Evolutionary conservation across 2,113 vertebrate species (phyloP).

Genomic region (Trematocara variabile): DNA sequence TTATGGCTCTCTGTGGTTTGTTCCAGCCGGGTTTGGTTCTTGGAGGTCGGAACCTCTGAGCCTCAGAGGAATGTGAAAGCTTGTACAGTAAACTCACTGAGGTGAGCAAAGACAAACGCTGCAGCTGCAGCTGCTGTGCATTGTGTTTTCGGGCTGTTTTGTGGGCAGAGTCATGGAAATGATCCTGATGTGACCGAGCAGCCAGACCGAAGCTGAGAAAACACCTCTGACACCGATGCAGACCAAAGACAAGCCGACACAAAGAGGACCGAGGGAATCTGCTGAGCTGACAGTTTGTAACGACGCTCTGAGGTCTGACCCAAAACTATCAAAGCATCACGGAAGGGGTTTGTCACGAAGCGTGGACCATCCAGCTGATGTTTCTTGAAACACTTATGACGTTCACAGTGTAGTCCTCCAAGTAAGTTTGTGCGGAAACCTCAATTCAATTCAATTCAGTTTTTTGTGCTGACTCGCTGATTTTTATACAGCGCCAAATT

Average conservation of each 20-base stretch:
- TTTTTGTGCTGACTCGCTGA: neutral
- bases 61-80: conserved; percentile 30
- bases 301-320: neutral
- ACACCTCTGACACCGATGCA: neutral
- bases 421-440: neutral
- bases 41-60: neutral
- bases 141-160: neutral
- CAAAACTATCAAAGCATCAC: neutral
- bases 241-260: neutral
- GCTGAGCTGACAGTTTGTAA: neutral
- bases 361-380: neutral
- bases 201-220: neutral
- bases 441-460: neutral
- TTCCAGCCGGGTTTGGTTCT: neutral
- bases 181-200: conserved; percentile 19
- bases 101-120: neutral
- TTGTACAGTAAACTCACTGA: neutral
- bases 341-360: neutral
- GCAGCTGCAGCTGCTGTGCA: neutral
- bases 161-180: neutral
- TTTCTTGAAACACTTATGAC: neutral
- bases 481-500: neutral
- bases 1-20: neutral
- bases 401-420: neutral
- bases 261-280: neutral